phyloP scores from a whole-genome alignment of 2,888 invertebrate genomes.

The Dryocosmus kuriphilus region DNA sequence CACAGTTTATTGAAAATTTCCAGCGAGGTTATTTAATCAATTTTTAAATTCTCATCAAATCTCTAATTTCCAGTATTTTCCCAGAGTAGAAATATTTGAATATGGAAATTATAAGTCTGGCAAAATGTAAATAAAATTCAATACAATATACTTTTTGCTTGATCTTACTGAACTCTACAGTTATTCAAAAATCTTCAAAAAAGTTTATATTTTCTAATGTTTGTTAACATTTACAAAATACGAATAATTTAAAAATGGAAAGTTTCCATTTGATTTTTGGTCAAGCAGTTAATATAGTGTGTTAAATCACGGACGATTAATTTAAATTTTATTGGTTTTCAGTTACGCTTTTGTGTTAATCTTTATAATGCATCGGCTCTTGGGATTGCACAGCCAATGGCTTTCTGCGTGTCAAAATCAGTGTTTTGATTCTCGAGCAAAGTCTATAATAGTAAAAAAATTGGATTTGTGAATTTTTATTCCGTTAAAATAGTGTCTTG shows the following conservation, averaged over 20 bases:
- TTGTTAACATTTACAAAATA: no score
- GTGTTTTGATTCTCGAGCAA: background rate
- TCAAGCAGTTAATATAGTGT: background rate
- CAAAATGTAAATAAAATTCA: background rate
- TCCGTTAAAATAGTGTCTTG: constrained; percentile 1
- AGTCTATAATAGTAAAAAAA: background rate
- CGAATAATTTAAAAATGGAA: background rate
- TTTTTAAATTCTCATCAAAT: background rate
- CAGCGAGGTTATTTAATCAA: background rate
- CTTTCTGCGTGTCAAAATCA: constrained; percentile 14
- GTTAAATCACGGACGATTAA: background rate
- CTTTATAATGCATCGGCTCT: constrained; percentile 28
- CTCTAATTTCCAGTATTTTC: background rate
- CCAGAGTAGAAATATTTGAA: background rate
- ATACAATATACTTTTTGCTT: background rate
- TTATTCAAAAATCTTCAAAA: no score
- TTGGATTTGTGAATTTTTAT: background rate
- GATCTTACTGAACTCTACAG: no score
- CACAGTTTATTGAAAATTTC: background rate
- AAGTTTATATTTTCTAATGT: no score
- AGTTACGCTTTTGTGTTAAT: constrained; percentile 23
- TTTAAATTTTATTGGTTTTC: constrained; percentile 1
- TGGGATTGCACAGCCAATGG: constrained; percentile 7
- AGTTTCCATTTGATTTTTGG: background rate
- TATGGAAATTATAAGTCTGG: background rate